These are phyloP conservation scores for Trachelus iudaicus DNA, from an alignment of 2,888 invertebrate genomes.

Conservation along the genomic window DNA sequence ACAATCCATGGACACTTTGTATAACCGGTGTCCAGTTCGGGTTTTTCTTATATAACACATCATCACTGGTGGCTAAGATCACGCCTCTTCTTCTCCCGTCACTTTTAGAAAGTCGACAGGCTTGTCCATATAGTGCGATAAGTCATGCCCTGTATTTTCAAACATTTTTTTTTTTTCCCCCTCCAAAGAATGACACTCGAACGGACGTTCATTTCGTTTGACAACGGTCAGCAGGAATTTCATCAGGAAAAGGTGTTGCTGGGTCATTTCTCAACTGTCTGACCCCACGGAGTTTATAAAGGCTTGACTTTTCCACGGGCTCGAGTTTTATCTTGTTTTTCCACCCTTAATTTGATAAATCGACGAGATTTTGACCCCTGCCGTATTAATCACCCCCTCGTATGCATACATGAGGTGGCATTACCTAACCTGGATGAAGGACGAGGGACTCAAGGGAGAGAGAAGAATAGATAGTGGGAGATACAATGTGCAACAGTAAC, in stretches of 20 bases:
- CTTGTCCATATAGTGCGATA: slow-evolving; percentile 54
- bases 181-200: slow-evolving; percentile 8
- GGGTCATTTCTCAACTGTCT: slow-evolving; percentile 47
- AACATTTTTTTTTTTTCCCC: too few species aligned
- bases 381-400: slow-evolving; percentile 62
- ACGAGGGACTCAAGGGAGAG: slow-evolving; percentile 13
- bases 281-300: slow-evolving; percentile 32
- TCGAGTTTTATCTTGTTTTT: slow-evolving; percentile 61
- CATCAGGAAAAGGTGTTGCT: slow-evolving; percentile 27
- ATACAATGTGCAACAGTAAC: slow-evolving; percentile 11
- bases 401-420: slow-evolving; percentile 64
- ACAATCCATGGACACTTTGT: neutral
- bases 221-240: slow-evolving; percentile 44
- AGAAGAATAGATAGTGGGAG: slow-evolving; percentile 19
- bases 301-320: slow-evolving; percentile 56
- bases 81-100: slow-evolving; percentile 5
- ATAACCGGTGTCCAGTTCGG: slow-evolving; percentile 34
- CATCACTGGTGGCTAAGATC: slow-evolving; percentile 7
- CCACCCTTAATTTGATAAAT: slow-evolving; percentile 66
- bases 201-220: neutral
- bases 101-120: neutral
- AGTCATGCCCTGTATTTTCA: slow-evolving; percentile 48
- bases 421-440: slow-evolving; percentile 31
- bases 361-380: slow-evolving; percentile 60
- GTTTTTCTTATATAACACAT: slow-evolving; percentile 5